Percentiles rank a stretch among this genome's conserved stretches.
phyloP scores from a whole-genome alignment of 2,113 vertebrate species.

The Spea multiplicata region DNA sequence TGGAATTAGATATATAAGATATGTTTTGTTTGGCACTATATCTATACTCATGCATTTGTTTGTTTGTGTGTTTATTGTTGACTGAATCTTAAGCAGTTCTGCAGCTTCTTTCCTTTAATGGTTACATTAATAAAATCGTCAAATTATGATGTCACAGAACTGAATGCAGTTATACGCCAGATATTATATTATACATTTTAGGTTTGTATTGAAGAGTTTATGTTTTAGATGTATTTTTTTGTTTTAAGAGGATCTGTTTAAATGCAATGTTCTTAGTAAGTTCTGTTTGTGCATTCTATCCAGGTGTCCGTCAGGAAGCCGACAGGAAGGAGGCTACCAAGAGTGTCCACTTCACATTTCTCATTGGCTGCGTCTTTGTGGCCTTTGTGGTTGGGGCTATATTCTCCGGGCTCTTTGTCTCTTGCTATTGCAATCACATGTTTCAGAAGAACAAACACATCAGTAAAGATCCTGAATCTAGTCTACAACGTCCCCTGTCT shows the following conservation, averaged over 20 bases:
- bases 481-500: slow-evolving; percentile 79
- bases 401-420: slow-evolving; percentile 82
- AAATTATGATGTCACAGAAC: no score
- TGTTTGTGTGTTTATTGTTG: no score
- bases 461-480: slow-evolving; percentile 76
- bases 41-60: no score
- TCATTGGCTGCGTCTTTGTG: slow-evolving; percentile 78
- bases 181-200: neutral
- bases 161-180: no score
- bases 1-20: no score
- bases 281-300: neutral
- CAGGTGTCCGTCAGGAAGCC: slow-evolving; percentile 73
- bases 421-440: slow-evolving; percentile 82
- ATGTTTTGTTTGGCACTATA: no score
- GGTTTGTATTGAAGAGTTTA: no score
- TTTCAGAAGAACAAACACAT: slow-evolving; percentile 69
- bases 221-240: neutral
- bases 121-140: no score
- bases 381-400: slow-evolving; percentile 84
- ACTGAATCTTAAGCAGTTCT: no score
- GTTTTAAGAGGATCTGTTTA: neutral
- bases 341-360: slow-evolving; percentile 78
- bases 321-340: slow-evolving; percentile 68
- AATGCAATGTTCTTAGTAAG: neutral
- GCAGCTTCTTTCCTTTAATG: no score